phyloP scores from a whole-genome alignment of 2,797 vertebrate genomes.

The Masticophis lateralis region DNA sequence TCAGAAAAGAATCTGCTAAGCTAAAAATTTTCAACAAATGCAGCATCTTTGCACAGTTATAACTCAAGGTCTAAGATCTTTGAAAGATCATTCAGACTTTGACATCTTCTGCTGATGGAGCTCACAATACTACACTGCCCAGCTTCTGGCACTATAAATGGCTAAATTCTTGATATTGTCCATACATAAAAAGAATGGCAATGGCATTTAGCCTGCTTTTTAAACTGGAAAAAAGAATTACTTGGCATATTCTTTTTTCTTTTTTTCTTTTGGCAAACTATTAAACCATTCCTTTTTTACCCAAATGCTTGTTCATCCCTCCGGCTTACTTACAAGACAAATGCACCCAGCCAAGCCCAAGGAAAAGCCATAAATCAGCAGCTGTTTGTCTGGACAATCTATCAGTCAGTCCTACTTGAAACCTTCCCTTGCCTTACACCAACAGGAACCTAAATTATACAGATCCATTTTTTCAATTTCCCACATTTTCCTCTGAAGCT shows the following conservation, averaged over 20 bases:
- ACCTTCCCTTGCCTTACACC: background rate
- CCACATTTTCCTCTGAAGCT: background rate
- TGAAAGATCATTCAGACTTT: background rate
- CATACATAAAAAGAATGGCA: background rate
- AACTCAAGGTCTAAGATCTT: background rate
- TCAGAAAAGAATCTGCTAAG: background rate
- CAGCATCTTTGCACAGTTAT: background rate
- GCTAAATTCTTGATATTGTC: background rate
- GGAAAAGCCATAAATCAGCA: background rate
- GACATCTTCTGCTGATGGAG: background rate
- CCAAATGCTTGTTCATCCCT: slow-evolving; percentile 4
- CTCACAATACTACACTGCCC: background rate
- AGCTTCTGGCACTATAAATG: background rate
- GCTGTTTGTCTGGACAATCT: slow-evolving; percentile 10
- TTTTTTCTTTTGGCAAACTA: background rate
- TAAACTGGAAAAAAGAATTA: background rate
- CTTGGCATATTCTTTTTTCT: background rate
- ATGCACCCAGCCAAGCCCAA: slow-evolving; percentile 11
- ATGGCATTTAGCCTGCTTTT: background rate
- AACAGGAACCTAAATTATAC: background rate
- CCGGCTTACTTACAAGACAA: slow-evolving; percentile 1
- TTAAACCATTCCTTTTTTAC: background rate
- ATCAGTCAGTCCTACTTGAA: background rate
- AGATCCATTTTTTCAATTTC: background rate
- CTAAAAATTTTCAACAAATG: background rate